Evolutionary conservation across 2,888 invertebrate genomes (phyloP), one percentile per base, ranked within the genome.

Genomic region (Netelia inedita): DNA sequence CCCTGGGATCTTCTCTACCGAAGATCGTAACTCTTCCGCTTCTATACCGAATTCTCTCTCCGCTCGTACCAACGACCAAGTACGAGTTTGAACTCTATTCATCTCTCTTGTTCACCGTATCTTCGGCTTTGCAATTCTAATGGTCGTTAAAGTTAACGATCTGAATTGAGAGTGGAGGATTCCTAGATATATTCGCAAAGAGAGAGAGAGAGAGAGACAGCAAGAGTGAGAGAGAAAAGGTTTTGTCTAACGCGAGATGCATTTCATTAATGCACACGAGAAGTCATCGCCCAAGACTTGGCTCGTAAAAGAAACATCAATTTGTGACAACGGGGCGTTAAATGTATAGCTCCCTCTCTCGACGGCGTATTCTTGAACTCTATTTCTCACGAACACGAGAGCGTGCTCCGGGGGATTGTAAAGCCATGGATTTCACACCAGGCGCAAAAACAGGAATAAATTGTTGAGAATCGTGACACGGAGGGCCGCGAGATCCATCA

Each of bases 141-240:
- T 57, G 78, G 74, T 81, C 84, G 81, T 85, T 85, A 79, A 81
- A 85, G 84, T 85, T 85, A 81, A 81, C 84, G 81, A 85, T 85
- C 78, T 65, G 84, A 81, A 85, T 85, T 81, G 81, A 81, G 78
- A 71, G 69, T 74, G 63, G 74, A 79, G 69, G 69, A 74, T 74
- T 79, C 21, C 21, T 19, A 16, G 21, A 3, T 16, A 55, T 63
- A 35, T 63, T 53, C 53, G 59, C 23, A 43, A 11, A 9, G 21
- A 55, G 55, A n/a, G 41, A 55, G 19, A 79, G 35, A 63, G 41
- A 65, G 41, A 53, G 21, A 46, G n/a, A n/a, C 11, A 10, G 35
- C 9, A 28, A 28, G 46, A 41, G 43, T 53, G 78, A 61, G 16
- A 59, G 75, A 35, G 72, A 61, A 16, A 41, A 46, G 73, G 68